phyloP scores from a whole-genome alignment of 2,888 invertebrate species.

The Limnephilus lunatus region DNA sequence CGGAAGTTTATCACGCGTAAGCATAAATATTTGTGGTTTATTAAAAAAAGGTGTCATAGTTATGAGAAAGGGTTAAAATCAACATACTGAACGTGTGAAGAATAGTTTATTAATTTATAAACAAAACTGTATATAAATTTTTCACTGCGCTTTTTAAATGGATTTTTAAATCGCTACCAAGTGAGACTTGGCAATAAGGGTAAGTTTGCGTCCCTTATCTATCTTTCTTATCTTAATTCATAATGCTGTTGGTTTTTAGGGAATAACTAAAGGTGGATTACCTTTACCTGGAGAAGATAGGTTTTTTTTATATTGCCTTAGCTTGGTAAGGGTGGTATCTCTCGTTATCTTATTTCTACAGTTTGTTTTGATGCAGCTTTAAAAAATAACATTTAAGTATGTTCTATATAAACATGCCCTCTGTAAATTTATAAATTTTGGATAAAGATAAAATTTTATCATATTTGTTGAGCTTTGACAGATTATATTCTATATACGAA shows the following conservation, averaged over 20 bases:
- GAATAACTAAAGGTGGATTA: slow-evolving; percentile 10
- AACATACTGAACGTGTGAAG: slow-evolving; percentile 49
- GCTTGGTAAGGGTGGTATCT: neutral
- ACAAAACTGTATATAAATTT: slow-evolving; percentile 16
- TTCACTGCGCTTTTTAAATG: slow-evolving; percentile 35
- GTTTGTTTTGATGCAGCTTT: slow-evolving; percentile 38
- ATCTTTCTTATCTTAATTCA: slow-evolving; percentile 5
- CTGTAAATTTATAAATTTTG: neutral
- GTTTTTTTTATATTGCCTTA: neutral
- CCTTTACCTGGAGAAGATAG: neutral
- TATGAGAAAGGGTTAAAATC: neutral
- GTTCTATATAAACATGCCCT: too few relatives aligned
- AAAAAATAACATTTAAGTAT: neutral
- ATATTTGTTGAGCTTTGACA: neutral
- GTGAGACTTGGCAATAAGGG: slow-evolving; percentile 19
- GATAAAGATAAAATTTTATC: neutral
- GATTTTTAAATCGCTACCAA: slow-evolving; percentile 40
- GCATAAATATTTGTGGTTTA: slow-evolving; percentile 56
- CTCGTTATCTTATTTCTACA: neutral
- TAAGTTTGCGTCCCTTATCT: slow-evolving; percentile 48
- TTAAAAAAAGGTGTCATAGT: slow-evolving; percentile 48
- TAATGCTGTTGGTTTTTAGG: neutral
- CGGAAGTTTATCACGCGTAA: slow-evolving; percentile 52
- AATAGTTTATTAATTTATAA: slow-evolving; percentile 10
- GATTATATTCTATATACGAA: neutral